Evolutionary conservation across 2,113 vertebrate genomes (phyloP), one percentile per base, ranked within the genome.

Genomic region (Jacana jacana): DNA sequence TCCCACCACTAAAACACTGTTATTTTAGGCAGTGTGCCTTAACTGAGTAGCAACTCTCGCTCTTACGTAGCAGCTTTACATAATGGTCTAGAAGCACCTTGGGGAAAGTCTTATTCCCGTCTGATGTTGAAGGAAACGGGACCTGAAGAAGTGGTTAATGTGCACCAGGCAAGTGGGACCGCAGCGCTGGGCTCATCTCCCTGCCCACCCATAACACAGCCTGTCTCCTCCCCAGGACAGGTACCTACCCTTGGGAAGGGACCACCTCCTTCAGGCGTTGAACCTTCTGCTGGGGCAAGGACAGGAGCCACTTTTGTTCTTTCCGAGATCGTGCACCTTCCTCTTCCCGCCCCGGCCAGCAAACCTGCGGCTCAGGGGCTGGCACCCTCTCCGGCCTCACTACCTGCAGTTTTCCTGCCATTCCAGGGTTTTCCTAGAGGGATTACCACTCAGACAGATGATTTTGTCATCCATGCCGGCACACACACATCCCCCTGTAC

Each of bases 141-240:
- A 49, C 0, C 1, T 2, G 19, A 65, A 63, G 66, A 35, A 7
- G n/a, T 0, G 3, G 63, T 23, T 27, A 16, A 19, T 0, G 9
- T 1, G 0, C 61, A 40, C 6, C 14, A 61, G 27, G 16, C 13
- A 33, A 33, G 14, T 1, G 12, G 40, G 28, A n/a, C 28, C 28
- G n/a, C 0, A 0, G 33, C 17, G 37, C 15, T 55, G 24, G 30
- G 22, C 23, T 55, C 46, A 33, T 6, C 84, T n/a, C 12, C 31
- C 27, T 30, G 54, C 40, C 17, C 46, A 22, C 0, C 1, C 2
- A 4, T 15, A 84, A 12, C 5, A 1, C 30, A 57, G 30, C 51
- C 51, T 13, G 35, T 7, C 33, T 19, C 23, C 63, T 25, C 19
- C 19, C 23, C 23, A 1, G 0, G 0, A 20, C 51, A 31, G 79